These are phyloP conservation scores for Torymus tubicola DNA, from an alignment of 2,888 invertebrate species.

Conservation along the genomic window DNA sequence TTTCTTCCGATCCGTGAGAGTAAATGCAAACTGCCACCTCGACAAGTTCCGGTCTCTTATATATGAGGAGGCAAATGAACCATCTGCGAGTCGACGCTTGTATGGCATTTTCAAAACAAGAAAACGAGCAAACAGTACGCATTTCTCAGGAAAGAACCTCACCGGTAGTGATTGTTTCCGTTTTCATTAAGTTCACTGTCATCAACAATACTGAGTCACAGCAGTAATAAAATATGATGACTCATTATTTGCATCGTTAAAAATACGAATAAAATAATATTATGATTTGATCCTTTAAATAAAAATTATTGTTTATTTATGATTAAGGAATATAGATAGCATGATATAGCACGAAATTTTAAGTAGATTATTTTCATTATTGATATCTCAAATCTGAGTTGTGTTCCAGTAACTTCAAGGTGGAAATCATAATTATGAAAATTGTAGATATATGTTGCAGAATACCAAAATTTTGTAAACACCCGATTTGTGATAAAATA, in stretches of 20 bases:
- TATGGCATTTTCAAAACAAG: conserved; percentile 38
- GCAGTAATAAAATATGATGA: background rate
- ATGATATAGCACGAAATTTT: no score
- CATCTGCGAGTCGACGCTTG: background rate
- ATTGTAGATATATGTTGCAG: no score
- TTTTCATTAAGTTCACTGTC: conserved; percentile 21
- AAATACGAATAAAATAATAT: background rate
- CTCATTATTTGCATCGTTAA: background rate
- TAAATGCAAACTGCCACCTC: background rate
- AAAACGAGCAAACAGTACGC: background rate
- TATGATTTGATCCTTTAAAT: no score
- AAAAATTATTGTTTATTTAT: no score
- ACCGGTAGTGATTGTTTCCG: conserved; percentile 33
- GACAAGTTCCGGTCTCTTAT: conserved; percentile 30
- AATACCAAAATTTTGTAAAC: no score
- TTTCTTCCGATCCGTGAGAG: background rate
- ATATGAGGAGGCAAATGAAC: background rate
- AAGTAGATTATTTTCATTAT: no score
- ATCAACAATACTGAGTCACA: background rate
- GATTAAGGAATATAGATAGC: no score
- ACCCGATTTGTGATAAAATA: no score
- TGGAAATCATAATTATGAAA: no score
- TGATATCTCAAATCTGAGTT: no score
- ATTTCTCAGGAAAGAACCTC: background rate
- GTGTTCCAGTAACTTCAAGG: no score